These are phyloP conservation scores for Thymelicus lineola DNA, from an alignment of 2,888 invertebrate genomes.

Conservation along the genomic window DNA sequence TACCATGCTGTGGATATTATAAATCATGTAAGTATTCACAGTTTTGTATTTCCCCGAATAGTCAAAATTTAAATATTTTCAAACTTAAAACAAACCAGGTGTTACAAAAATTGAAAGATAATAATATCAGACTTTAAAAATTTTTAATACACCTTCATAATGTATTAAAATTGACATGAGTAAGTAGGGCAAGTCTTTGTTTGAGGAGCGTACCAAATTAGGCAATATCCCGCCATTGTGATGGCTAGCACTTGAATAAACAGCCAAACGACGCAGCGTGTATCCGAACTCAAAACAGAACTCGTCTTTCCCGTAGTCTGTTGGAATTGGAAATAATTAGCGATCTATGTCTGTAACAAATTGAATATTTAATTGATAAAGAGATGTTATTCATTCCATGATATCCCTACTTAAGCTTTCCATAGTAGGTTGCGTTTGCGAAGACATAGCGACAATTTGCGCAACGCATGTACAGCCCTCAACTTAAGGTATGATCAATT, in stretches of 20 bases:
- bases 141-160: constrained; percentile 12
- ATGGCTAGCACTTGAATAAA: constrained; percentile 68
- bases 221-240: constrained; percentile 59
- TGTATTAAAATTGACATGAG: constrained; percentile 31
- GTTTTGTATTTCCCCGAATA: no score
- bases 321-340: not conserved
- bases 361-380: not conserved
- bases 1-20: no score
- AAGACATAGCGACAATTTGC: no score
- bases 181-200: constrained; percentile 47
- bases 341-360: not conserved
- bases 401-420: not conserved
- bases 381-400: not conserved
- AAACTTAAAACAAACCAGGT: constrained; percentile 8
- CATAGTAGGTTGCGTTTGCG: not conserved
- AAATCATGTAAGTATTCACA: no score
- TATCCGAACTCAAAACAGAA: constrained; percentile 51
- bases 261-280: constrained; percentile 53
- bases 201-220: constrained; percentile 58
- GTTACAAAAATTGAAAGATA: not conserved
- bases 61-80: no score
- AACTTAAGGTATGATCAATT: no score
- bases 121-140: no score
- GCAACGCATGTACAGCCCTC: no score
- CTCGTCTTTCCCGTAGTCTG: constrained; percentile 52